Evolutionary conservation across 1,140 invertebrate genomes (phyloP).

Genomic region (Holotrichia oblita): DNA sequence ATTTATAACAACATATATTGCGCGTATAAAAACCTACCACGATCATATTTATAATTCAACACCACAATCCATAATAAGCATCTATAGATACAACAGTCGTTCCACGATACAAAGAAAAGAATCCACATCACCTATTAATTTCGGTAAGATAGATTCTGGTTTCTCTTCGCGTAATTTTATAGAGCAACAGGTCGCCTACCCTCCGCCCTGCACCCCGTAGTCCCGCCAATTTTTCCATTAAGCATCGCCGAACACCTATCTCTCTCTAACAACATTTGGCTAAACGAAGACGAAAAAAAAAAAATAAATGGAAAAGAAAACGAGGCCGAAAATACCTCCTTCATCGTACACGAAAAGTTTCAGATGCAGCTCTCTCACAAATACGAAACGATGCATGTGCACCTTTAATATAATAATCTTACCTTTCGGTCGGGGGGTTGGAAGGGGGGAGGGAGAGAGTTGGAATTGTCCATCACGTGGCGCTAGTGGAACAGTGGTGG

Average conservation of each 20-base stretch:
- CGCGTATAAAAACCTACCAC: too few species aligned
- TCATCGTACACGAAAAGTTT: too few species aligned
- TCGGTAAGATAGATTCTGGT: constrained; percentile 18
- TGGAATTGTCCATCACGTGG: constrained; percentile 21
- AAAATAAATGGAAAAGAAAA: neutral
- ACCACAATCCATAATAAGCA: neutral
- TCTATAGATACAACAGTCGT: neutral
- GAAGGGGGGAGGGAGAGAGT: too few species aligned
- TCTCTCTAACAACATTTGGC: neutral
- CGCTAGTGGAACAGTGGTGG: neutral
- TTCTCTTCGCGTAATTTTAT: constrained; percentile 37
- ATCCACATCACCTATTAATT: constrained; percentile 37
- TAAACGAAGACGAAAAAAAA: too few species aligned
- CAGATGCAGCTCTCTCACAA: neutral
- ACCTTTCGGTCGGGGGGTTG: neutral
- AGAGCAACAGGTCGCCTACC: constrained; percentile 36
- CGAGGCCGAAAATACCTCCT: neutral
- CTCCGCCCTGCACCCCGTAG: neutral
- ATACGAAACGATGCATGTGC: constrained; percentile 3
- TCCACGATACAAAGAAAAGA: neutral
- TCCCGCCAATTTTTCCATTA: constrained; percentile 10
- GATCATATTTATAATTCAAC: too few species aligned
- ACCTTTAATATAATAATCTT: constrained; percentile 29
- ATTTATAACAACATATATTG: too few species aligned
- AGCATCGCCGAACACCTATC: neutral